Evolutionary conservation across 2,113 vertebrate species (phyloP).

Genomic region (Trogon surrucura): DNA sequence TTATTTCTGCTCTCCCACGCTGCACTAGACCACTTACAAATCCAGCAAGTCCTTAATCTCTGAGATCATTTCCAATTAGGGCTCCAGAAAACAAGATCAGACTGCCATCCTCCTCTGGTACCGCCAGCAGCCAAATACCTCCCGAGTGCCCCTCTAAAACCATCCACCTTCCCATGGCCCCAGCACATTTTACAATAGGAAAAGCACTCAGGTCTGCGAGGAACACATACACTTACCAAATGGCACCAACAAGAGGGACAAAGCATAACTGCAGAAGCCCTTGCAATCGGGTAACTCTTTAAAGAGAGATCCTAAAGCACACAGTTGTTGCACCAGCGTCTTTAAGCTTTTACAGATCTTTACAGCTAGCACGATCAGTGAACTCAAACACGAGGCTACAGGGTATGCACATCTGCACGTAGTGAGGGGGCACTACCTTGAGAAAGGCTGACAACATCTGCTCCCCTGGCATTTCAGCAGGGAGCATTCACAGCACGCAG

Average conservation of each 20-base stretch:
- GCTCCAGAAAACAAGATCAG: constrained; percentile 18
- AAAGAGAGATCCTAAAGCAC: not conserved
- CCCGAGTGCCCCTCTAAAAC: not conserved
- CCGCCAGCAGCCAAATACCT: not conserved
- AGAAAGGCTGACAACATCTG: not conserved
- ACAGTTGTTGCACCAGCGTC: not conserved
- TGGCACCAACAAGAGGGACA: not conserved
- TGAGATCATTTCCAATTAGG: not conserved
- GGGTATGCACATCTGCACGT: not conserved
- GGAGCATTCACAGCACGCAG: not conserved
- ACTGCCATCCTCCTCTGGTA: not conserved
- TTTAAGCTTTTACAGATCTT: not conserved
- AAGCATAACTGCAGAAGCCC: not conserved
- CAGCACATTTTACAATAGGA: not conserved
- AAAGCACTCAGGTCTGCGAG: fast-evolving
- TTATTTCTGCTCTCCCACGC: not conserved
- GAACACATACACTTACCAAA: not conserved
- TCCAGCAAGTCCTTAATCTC: not conserved
- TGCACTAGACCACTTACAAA: not conserved
- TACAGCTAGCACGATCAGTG: not conserved
- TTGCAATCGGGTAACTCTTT: not conserved
- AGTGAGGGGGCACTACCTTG: not conserved
- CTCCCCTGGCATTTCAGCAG: not conserved
- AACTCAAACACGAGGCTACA: not conserved
- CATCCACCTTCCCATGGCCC: not conserved